These are phyloP conservation scores for Amblyopsis rosae DNA, from an alignment of 2,113 vertebrate species.

Conservation along the genomic window DNA sequence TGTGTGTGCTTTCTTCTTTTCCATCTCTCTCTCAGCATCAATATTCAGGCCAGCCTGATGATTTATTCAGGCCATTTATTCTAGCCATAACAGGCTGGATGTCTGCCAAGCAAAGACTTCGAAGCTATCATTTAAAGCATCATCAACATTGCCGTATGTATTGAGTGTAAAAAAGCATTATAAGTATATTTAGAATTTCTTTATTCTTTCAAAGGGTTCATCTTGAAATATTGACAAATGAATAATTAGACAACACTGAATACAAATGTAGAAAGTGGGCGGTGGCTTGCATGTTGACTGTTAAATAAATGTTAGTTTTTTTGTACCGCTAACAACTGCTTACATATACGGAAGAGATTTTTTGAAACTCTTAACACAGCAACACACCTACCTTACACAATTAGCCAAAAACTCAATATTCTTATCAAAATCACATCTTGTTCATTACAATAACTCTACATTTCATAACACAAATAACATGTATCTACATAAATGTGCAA, in stretches of 20 bases:
- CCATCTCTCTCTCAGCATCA: conserved; percentile 41
- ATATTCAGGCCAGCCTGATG: conserved; percentile 65
- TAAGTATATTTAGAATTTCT: not conserved
- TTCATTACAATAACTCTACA: no score
- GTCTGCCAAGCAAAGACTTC: conserved; percentile 14
- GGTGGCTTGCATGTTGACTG: not conserved
- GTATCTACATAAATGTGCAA: no score
- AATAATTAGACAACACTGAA: not conserved
- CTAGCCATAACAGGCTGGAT: conserved; percentile 38
- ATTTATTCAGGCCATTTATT: conserved; percentile 75
- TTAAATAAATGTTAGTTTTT: no score
- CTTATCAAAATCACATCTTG: no score
- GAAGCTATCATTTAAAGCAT: conserved; percentile 7
- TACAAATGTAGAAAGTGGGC: not conserved
- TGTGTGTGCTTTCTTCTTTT: not conserved
- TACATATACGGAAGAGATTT: no score
- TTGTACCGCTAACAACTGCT: no score
- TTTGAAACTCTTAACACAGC: no score
- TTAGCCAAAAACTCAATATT: no score
- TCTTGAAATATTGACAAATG: not conserved
- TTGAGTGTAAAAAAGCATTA: not conserved
- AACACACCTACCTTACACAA: no score
- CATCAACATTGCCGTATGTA: not conserved
- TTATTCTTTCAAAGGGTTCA: not conserved
- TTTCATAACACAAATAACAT: no score